Evolutionary conservation across 2,113 vertebrate species (phyloP).

Genomic region (Psittacula cyanocephala): DNA sequence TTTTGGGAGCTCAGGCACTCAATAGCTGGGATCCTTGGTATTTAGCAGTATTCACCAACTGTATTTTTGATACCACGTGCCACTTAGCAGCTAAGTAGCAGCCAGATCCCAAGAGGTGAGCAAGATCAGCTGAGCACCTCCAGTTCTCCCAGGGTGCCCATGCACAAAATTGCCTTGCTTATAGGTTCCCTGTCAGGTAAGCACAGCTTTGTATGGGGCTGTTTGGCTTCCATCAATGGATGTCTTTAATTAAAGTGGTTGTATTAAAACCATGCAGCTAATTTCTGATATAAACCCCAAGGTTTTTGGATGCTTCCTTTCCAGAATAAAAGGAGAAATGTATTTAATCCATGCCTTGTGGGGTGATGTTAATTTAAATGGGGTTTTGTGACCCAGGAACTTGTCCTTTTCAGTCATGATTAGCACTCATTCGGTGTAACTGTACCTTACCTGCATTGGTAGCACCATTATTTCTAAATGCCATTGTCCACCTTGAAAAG

Average conservation of each 20-base stretch:
- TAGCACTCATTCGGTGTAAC: not conserved
- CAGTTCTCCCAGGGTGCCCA: not conserved
- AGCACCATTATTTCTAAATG: not conserved
- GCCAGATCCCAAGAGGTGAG: not conserved
- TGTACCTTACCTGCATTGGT: not conserved
- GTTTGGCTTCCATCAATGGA: not conserved
- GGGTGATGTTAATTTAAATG: not conserved
- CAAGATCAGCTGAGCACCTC: not conserved
- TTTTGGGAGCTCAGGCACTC: not conserved
- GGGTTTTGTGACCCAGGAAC: not conserved
- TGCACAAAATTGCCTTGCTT: not conserved
- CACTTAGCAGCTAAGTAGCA: not conserved
- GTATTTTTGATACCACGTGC: not conserved
- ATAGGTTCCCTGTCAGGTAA: not conserved
- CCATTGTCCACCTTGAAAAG: not conserved
- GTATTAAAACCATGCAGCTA: not conserved
- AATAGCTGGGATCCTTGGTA: not conserved
- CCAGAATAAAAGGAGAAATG: not conserved
- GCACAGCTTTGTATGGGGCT: not conserved
- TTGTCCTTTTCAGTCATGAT: not conserved
- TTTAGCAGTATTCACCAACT: not conserved
- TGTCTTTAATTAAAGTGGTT: not conserved
- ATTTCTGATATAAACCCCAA: not conserved
- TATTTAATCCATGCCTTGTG: not conserved
- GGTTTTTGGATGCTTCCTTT: not conserved